Percentiles rank a stretch among this genome's conserved stretches.
Conservation (phyloP, 2,888 invertebrate genomes). For the Oxystoma pomonae region DNA sequence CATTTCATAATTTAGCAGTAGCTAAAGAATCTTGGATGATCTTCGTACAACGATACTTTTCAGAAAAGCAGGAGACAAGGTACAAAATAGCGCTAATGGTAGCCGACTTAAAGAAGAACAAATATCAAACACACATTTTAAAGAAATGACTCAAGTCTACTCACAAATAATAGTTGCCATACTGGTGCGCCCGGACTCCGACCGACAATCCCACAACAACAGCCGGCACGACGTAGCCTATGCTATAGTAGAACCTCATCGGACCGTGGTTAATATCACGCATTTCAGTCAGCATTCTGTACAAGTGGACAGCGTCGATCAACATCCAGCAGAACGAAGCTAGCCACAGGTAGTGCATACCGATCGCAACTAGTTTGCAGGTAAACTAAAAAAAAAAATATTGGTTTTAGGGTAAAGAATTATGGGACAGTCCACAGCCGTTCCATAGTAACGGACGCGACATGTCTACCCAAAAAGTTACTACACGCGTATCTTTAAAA, state of each 20-base stretch:
- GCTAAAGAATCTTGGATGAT: no score
- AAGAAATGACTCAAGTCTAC: slow-evolving; percentile 42
- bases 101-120: no score
- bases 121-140: slow-evolving; percentile 6
- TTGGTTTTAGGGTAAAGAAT: no score
- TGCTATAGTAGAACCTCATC: slow-evolving; percentile 86
- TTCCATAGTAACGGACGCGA: no score
- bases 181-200: slow-evolving; percentile 89
- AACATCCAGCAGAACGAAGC: slow-evolving; percentile 88
- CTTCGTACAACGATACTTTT: no score
- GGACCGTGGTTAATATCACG: slow-evolving; percentile 94
- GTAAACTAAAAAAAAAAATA: slow-evolving; percentile 56
- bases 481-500: no score
- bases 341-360: slow-evolving; percentile 90
- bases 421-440: no score
- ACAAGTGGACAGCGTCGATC: slow-evolving; percentile 87
- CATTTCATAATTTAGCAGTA: no score
- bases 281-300: slow-evolving; percentile 92
- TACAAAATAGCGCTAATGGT: not conserved
- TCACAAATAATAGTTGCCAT: slow-evolving; percentile 92
- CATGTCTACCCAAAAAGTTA: no score
- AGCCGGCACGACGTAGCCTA: slow-evolving; percentile 91
- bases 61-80: no score
- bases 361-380: slow-evolving; percentile 86
- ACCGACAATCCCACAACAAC: slow-evolving; percentile 87